Evolutionary conservation across 2,888 invertebrate genomes (phyloP), one percentile per base, ranked within the genome.

Genomic region (Mythimna impura): DNA sequence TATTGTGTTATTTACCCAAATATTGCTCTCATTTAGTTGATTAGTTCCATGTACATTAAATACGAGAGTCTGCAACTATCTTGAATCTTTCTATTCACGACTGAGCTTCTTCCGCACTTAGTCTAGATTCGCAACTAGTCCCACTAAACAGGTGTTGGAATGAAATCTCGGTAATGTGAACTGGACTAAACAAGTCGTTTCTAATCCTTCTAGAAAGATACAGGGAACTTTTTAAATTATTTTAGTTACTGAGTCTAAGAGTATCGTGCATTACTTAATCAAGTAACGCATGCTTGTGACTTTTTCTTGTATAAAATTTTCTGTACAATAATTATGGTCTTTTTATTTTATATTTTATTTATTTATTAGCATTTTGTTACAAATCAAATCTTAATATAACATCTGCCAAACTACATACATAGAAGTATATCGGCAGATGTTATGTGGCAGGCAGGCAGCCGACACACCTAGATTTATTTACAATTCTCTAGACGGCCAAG

Each of bases 121-220:
- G 25, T 64, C 63, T 71, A 70, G 30, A 69, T 55, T 66, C 57
- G 54, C 50, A 65, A 71, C 73, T 34, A 55, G 82, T 71, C 50
- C n/a, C 55, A 30, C 84, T 65, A 71, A 77, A 77, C 64, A 66
- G 64, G 84, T 73, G 73, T 81, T 67, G 81, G 62, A 83, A 77
- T 71, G 66, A 68, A 73, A 73, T 81, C 69, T 66, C 9, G 20
- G 30, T 66, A 80, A 80, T 83, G 81, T 52, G 14, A 65, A 65
- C 57, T 73, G 10, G 64, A 60, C 64, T 55, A 69, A 73, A 57
- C 55, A 55, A 54, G 81, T 63, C 20, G 40, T 54, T 57, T 68
- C 58, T 25, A 62, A 63, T 58, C 47, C 50, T 62, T 73, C 71
- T 76, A 76, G 68, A 76, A 66, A 72, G 4, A 40, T 50, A 76